Conservation (phyloP, 2,113 vertebrate genomes). For the Xenus cinereus region DNA sequence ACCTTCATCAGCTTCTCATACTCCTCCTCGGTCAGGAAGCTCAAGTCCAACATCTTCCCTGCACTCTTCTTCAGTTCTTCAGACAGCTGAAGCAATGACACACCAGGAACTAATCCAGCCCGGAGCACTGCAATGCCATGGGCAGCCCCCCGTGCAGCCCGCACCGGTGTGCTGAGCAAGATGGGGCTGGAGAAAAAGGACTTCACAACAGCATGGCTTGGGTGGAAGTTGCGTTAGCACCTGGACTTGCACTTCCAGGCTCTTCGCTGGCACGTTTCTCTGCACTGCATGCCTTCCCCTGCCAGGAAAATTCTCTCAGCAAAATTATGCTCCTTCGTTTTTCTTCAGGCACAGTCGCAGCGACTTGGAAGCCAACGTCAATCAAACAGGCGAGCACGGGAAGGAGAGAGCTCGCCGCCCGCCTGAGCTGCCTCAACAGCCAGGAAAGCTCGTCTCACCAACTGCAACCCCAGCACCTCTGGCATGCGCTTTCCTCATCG, state of each 20-base stretch:
- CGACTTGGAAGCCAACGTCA: not conserved
- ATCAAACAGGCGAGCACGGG: not conserved
- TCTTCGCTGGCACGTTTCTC: not conserved
- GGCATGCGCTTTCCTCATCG: not conserved
- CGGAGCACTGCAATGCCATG: not conserved
- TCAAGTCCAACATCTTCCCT: constrained; percentile 71
- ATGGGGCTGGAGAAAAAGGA: not conserved
- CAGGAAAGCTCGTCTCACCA: not conserved
- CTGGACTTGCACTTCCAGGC: not conserved
- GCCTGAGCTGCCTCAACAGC: not conserved
- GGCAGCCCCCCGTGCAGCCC: not conserved
- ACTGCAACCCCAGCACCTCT: not conserved
- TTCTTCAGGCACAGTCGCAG: not conserved
- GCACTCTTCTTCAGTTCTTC: not conserved
- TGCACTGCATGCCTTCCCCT: not conserved
- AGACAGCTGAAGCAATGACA: not conserved
- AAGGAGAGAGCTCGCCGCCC: not conserved
- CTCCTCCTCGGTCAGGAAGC: constrained; percentile 73
- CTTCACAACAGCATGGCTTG: constrained; percentile 11
- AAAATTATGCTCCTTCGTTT: not conserved
- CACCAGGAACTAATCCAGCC: not conserved
- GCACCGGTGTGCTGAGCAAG: not conserved
- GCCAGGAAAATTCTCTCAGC: not conserved
- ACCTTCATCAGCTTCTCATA: constrained; percentile 73
- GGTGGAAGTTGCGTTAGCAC: not conserved